Conservation (phyloP, 2,888 invertebrate species). For the Tenthredo livida region DNA sequence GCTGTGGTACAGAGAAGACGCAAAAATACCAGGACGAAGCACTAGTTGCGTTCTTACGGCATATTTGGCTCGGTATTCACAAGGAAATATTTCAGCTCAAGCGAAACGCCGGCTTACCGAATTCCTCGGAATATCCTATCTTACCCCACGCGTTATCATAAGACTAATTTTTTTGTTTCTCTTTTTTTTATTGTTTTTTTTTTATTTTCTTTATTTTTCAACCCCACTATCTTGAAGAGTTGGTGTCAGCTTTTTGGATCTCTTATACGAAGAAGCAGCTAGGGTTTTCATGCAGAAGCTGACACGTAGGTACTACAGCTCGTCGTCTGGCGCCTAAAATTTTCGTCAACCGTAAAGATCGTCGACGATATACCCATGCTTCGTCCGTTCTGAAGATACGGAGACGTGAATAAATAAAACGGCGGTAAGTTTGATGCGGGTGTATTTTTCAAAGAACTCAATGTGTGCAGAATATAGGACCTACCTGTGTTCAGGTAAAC, state of each 20-base stretch:
- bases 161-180: not conserved
- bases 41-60: slow-evolving; percentile 70
- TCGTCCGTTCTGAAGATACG: slow-evolving; percentile 18
- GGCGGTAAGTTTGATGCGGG: not conserved
- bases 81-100: slow-evolving; percentile 57
- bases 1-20: slow-evolving; percentile 60
- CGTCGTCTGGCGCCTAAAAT: not conserved
- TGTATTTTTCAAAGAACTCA: slow-evolving; percentile 17
- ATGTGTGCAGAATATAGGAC: not conserved
- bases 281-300: not conserved
- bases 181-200: not conserved
- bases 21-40: slow-evolving; percentile 68
- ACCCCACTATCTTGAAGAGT: not conserved
- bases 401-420: slow-evolving; percentile 24
- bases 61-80: slow-evolving; percentile 72
- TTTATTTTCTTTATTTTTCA: not conserved
- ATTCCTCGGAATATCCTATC: slow-evolving; percentile 39
- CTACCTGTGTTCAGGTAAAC: not conserved
- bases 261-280: not conserved
- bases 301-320: slow-evolving; percentile 2
- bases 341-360: not conserved
- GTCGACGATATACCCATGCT: not conserved
- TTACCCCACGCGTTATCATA: slow-evolving; percentile 9
- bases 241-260: not conserved
- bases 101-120: slow-evolving; percentile 31